A percentile compares a stretch with the other conserved stretches of the same genome.
Conservation (phyloP, 92 coral and sea anemone species). For the Chrysogorgia sp. region DNA sequence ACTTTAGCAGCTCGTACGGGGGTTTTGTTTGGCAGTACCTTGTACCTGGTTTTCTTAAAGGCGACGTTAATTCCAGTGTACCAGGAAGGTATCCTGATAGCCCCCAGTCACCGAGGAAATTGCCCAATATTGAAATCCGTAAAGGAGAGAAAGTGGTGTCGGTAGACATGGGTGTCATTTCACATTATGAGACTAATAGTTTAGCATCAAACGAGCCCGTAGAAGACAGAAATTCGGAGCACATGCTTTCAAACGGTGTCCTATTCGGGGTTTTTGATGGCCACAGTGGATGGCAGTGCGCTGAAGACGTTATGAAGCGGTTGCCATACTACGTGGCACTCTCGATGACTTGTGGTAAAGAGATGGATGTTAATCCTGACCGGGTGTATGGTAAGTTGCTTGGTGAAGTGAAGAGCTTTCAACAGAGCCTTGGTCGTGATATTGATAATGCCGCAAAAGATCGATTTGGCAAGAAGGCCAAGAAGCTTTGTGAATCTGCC, state of each 20-base stretch:
- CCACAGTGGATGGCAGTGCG: constrained; percentile 99
- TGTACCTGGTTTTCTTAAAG: constrained; percentile 40
- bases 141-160: constrained; percentile 73
- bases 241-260: constrained; percentile 67
- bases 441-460: neutral
- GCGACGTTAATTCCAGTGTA: neutral
- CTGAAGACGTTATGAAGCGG: constrained; percentile 81
- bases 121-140: constrained; percentile 49
- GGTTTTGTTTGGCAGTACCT: constrained; percentile 28
- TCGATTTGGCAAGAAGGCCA: constrained; percentile 11
- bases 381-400: neutral
- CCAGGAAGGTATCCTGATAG: constrained; percentile 1
- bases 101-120: constrained; percentile 14
- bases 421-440: neutral
- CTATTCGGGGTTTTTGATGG: constrained; percentile 96
- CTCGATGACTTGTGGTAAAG: constrained; percentile 45
- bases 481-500: constrained; percentile 11
- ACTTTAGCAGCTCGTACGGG: constrained; percentile 18
- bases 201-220: constrained; percentile 88
- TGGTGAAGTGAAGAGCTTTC: neutral
- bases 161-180: constrained; percentile 82
- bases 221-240: constrained; percentile 88
- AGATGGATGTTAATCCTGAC: neutral
- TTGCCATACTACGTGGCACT: constrained; percentile 88
- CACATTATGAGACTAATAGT: constrained; percentile 82